Evolutionary conservation across 2,888 invertebrate species (phyloP), one percentile per base, ranked within the genome.

Genomic region (Clepsis dumicolana): DNA sequence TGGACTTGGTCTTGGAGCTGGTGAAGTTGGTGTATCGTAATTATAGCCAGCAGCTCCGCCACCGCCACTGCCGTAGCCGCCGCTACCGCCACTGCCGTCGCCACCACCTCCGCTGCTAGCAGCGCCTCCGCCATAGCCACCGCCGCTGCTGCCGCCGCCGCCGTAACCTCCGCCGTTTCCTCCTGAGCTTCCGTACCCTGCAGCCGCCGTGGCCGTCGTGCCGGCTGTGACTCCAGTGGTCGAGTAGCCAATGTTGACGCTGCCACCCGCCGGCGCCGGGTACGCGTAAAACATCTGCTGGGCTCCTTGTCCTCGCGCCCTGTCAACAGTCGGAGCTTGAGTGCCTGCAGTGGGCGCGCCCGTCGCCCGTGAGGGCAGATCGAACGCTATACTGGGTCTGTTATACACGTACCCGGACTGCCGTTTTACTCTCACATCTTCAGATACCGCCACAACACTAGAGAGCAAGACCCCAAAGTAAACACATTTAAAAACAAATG

Each of bases 271-370:
- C 21, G 89, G 89, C 32, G 76, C 89, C 61, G 91, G 90, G 75
- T 91, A 91, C 64, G 90, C 90, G 81, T 92, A 91, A 85, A 82
- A 91, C 91, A 90, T 91, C 80, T 87, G 88, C 78, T 89, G 89
- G 77, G 81, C 62, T 29, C 67, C 67, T 48, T 59, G 59, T 59
- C 67, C 83, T 80, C 84, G 87, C 59, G 84, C 85, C 83, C 87
- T 88, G 83, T 86, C 87, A 84, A 86, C 85, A 87, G 78, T 86
- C 70, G 87, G 80, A 74, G 85, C 87, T 86, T 87, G 88, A 85
- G 88, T 86, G 70, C 84, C 86, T 86, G 86, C 87, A 84, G 87
- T 85, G 67, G 87, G 77, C 70, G 77, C 80, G 74, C 79, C 76
- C 41, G 81, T 76, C 63, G 82, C 77, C 75, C 74, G 78, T 69